Percentiles rank a stretch among this genome's conserved stretches.
Evolutionary conservation across 2,888 invertebrate species (phyloP).

Genomic region (Laothoe populi): DNA sequence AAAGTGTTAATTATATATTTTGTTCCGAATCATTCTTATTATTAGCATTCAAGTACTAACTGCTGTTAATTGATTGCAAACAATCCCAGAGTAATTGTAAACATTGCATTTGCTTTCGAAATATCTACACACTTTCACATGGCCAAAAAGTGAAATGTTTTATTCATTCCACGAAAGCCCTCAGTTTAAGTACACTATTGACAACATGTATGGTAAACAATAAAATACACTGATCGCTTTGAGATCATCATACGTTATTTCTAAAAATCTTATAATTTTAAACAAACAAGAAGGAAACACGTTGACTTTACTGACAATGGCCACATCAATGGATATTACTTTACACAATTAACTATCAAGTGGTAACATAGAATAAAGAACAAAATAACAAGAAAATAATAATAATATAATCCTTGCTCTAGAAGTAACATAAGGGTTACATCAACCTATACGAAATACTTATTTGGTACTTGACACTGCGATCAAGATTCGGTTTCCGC

Average conservation of each 20-base stretch:
- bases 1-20: not conserved
- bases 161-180: constrained; percentile 34
- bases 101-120: constrained; percentile 23
- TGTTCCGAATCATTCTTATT: not conserved
- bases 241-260: constrained; percentile 77
- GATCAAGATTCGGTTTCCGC: constrained; percentile 23
- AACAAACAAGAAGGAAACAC: constrained; percentile 48
- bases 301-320: constrained; percentile 72
- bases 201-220: constrained; percentile 74
- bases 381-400: constrained; percentile 61
- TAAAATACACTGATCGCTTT: constrained; percentile 83
- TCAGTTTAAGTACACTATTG: constrained; percentile 78
- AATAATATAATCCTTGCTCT: constrained; percentile 34
- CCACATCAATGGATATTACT: constrained; percentile 66
- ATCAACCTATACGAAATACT: constrained; percentile 33
- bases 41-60: not conserved
- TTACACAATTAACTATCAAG: constrained; percentile 57
- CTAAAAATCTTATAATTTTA: constrained; percentile 73
- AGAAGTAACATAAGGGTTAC: constrained; percentile 38
- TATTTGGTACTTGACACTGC: constrained; percentile 30
- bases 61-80: not conserved
- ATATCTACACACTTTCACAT: constrained; percentile 38
- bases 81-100: not conserved
- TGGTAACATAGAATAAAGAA: constrained; percentile 74
- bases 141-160: constrained; percentile 36